phyloP scores from a whole-genome alignment of 2,113 vertebrate species.

The Chamaea fasciata region DNA sequence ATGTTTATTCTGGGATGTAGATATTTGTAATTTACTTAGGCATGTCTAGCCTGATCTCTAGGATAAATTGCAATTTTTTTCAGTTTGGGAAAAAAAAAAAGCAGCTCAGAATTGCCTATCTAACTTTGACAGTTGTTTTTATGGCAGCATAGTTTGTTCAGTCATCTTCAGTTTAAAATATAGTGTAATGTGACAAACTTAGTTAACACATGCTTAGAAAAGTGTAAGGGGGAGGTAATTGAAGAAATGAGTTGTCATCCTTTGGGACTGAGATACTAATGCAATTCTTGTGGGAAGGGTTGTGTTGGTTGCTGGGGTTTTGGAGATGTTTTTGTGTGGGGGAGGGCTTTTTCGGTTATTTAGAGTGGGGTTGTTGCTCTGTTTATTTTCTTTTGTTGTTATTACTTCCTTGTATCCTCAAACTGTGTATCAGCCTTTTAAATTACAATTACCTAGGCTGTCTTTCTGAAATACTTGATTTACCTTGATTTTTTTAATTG shows the following conservation, averaged over 20 bases:
- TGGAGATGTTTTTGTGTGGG: not conserved
- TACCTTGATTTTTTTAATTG: not conserved
- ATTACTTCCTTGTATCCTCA: not conserved
- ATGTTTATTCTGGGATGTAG: not conserved
- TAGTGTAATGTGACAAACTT: not conserved
- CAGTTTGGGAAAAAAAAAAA: not conserved
- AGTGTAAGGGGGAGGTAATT: not conserved
- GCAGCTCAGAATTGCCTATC: not conserved
- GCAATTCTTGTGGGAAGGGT: not conserved
- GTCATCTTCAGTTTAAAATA: not conserved
- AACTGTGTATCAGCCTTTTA: not conserved
- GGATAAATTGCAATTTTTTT: not conserved
- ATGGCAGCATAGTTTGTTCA: not conserved
- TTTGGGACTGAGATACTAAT: not conserved
- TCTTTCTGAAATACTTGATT: not conserved
- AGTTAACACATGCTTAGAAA: not conserved
- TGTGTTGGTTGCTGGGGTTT: not conserved
- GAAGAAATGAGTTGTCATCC: not conserved
- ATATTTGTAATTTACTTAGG: not conserved
- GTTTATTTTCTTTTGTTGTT: not conserved
- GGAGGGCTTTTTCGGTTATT: rapidly evolving
- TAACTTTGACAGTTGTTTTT: not conserved
- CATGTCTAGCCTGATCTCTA: not conserved
- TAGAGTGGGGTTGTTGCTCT: not conserved
- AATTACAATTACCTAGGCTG: not conserved